phyloP scores from a whole-genome alignment of 2,797 vertebrate genomes.

The Molossus alvarezi region DNA sequence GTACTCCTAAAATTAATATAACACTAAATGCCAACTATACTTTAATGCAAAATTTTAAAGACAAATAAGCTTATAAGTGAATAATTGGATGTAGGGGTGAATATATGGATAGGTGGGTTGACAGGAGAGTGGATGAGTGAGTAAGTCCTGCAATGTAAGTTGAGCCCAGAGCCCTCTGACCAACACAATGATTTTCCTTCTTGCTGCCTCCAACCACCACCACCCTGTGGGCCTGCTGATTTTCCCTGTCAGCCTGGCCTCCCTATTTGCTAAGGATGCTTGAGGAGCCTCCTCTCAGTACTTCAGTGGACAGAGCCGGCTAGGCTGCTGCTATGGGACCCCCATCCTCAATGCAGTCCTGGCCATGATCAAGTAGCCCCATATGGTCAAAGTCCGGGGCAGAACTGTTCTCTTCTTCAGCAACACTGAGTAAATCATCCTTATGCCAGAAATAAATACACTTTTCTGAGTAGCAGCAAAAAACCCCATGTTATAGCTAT shows the following conservation, averaged over 20 bases:
- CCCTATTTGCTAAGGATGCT: conserved; percentile 55
- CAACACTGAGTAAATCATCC: conserved; percentile 41
- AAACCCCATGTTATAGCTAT: rapidly evolving
- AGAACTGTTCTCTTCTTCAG: conserved; percentile 66
- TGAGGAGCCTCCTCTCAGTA: conserved; percentile 65
- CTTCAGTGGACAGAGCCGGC: conserved; percentile 51
- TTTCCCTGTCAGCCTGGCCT: conserved; percentile 29
- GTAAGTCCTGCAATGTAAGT: neutral
- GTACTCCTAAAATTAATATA: neutral
- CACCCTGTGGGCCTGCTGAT: conserved; percentile 38
- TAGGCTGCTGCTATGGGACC: conserved; percentile 80
- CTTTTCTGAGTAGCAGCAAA: neutral
- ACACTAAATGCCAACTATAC: neutral
- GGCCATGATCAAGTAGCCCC: conserved; percentile 56
- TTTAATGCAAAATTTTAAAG: neutral
- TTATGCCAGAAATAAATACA: conserved; percentile 18
- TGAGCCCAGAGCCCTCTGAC: neutral
- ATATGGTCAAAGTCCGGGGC: neutral
- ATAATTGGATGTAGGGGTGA: too few relatives aligned
- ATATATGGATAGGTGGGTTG: too few relatives aligned
- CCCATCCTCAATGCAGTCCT: conserved; percentile 74
- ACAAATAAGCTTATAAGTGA: rapidly evolving
- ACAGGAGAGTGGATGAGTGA: neutral
- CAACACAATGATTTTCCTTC: neutral
- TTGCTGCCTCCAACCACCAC: conserved; percentile 39